A percentile compares a stretch with the other conserved stretches of the same genome.
These are phyloP conservation scores for Oreotrochilus melanogaster DNA, from an alignment of 2,113 vertebrate species.

Conservation along the genomic window DNA sequence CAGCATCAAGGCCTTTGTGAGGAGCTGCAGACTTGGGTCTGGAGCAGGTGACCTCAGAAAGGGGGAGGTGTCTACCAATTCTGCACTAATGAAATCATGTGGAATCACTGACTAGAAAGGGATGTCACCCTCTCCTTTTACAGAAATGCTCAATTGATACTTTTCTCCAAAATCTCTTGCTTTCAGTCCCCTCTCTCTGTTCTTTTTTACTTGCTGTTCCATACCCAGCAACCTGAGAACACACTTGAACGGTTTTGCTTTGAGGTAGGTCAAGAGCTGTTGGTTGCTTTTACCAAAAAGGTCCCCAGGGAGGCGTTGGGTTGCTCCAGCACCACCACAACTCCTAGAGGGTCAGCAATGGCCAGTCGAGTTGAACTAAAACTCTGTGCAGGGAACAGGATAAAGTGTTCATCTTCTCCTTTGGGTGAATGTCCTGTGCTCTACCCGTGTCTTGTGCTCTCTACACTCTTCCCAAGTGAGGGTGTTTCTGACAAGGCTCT, in stretches of 20 bases:
- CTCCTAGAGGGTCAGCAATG: not conserved
- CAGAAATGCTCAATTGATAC: not conserved
- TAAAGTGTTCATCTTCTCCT: not conserved
- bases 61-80: not conserved
- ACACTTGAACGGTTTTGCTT: not conserved
- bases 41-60: not conserved
- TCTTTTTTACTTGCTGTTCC: not conserved
- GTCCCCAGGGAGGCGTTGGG: not conserved
- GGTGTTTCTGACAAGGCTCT: not conserved
- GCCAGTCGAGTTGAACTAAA: too few relatives aligned
- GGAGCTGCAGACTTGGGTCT: not conserved
- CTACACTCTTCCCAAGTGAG: not conserved
- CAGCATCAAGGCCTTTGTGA: not conserved
- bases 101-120: not conserved
- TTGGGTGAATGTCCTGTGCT: not conserved
- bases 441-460: not conserved
- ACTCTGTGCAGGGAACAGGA: not conserved
- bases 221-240: not conserved
- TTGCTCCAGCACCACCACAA: not conserved
- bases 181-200: not conserved
- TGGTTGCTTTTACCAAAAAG: not conserved
- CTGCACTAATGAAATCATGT: not conserved
- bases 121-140: not conserved
- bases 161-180: not conserved
- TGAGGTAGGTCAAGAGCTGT: not conserved